Conservation (phyloP, 2,797 vertebrate genomes). For the Thamnophis elegans region DNA sequence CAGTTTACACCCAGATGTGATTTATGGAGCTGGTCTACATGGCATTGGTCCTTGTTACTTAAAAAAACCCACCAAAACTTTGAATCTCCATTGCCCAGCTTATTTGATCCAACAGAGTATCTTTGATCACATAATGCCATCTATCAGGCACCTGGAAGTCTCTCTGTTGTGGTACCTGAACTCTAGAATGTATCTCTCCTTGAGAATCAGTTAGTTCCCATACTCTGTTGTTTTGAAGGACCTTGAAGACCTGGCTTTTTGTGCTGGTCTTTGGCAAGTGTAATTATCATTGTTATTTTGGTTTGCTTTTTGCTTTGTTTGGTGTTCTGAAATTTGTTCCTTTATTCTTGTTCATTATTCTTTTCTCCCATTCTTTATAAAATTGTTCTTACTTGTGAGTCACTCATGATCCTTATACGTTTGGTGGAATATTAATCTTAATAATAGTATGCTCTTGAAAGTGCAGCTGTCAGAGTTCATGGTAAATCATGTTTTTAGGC, state of each 20-base stretch:
- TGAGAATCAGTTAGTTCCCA: neutral
- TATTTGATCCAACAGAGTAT: neutral
- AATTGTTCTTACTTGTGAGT: neutral
- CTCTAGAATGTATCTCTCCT: neutral
- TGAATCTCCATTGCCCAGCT: neutral
- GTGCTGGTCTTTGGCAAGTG: neutral
- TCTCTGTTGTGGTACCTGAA: neutral
- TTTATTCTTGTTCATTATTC: neutral
- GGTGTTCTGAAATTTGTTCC: neutral
- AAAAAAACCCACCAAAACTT: neutral
- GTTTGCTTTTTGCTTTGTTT: neutral
- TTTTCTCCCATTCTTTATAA: neutral
- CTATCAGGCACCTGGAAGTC: neutral
- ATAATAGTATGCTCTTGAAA: neutral
- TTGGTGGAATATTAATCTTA: neutral
- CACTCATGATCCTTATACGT: neutral
- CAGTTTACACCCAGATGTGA: neutral
- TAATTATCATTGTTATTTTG: neutral
- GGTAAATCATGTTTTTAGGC: neutral
- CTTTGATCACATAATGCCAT: neutral
- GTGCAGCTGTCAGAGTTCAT: neutral
- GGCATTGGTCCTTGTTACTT: neutral
- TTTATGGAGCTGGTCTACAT: neutral
- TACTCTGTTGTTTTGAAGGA: neutral
- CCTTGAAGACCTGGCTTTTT: neutral